Evolutionary conservation across 30 jellyfish, hydroid and myxozoan genomes (phyloP), one percentile per base, ranked within the genome.

Genomic region (Cassiopea andromeda): DNA sequence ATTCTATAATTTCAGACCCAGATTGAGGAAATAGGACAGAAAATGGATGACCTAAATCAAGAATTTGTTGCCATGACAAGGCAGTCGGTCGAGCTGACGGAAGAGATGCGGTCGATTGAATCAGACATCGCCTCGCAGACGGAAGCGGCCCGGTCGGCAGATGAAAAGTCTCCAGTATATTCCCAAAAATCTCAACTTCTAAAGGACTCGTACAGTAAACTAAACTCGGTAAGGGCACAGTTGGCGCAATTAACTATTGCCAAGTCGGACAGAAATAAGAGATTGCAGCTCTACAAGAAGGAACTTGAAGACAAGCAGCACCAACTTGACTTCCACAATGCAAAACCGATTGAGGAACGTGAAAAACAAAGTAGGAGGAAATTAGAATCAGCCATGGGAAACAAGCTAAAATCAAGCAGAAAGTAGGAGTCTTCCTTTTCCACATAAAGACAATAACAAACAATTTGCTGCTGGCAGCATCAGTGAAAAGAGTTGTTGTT

Each of bases 151-250:
- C 74, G 98, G 75, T 61, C 87, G 9, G 94, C 92, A 16, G 74
- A 83, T 19, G 93, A 85, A 43, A 73, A 75, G 27, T 66, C 93
- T 18, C 17, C 90, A 14, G 97, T 85, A 46, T 82, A 46, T 50
- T 80, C 84, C n/a, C 85, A 73, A 1, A 74, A 90, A 38, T 48
- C 92, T 14, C 91, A 90, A 49, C 57, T 94, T 48, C 76, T 94
- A 4, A 90, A 95, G 54, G 49, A 44, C 74, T 71, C 92, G 2
- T 89, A 87, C 77, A 80, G 87, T 72, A 90, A 94, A 74, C 90
- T 94, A 48, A 90, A 80, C 82, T 93, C 97, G 12, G 97, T 92
- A 19, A 92, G 98, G 19, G 91, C 98, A 8, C 97, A 94, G 80
- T 88, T 94, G 6, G 95, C 98, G 1, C 97, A 88, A 58, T 90